A percentile compares a stretch with the other conserved stretches of the same genome.
Conservation (phyloP, 2,888 invertebrate species). For the Patella depressa region DNA sequence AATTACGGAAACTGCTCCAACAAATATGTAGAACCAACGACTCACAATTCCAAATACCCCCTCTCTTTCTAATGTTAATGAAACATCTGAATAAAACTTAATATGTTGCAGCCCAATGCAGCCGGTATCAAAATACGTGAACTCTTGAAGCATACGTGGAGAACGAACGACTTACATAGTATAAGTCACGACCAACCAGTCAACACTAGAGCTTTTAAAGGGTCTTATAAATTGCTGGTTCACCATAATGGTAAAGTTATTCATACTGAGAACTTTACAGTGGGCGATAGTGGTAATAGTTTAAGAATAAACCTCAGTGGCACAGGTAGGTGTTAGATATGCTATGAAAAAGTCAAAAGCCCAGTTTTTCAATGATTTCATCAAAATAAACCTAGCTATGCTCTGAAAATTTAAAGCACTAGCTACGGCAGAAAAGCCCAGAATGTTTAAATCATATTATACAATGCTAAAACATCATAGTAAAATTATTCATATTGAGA, state of each 20-base stretch:
- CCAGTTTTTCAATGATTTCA: too few relatives aligned
- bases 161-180: background rate
- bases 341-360: too few relatives aligned
- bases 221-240: slow-evolving; percentile 4
- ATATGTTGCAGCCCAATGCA: slow-evolving; percentile 12
- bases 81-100: background rate
- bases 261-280: background rate
- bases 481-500: slow-evolving; percentile 4
- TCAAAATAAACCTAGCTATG: too few relatives aligned
- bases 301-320: background rate
- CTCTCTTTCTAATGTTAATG: too few relatives aligned
- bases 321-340: background rate
- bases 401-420: too few relatives aligned
- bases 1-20: too few relatives aligned
- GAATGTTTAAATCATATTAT: slow-evolving; percentile 12
- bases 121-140: slow-evolving; percentile 9
- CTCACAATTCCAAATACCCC: too few relatives aligned
- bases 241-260: slow-evolving; percentile 19
- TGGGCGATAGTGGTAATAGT: too few relatives aligned
- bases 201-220: slow-evolving; percentile 4
- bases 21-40: too few relatives aligned
- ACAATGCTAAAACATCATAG: background rate
- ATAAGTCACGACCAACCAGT: background rate
- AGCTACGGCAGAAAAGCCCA: too few relatives aligned
- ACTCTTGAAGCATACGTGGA: background rate